Conservation (phyloP, 2,888 invertebrate species). For the Eupithecia abbreviata region DNA sequence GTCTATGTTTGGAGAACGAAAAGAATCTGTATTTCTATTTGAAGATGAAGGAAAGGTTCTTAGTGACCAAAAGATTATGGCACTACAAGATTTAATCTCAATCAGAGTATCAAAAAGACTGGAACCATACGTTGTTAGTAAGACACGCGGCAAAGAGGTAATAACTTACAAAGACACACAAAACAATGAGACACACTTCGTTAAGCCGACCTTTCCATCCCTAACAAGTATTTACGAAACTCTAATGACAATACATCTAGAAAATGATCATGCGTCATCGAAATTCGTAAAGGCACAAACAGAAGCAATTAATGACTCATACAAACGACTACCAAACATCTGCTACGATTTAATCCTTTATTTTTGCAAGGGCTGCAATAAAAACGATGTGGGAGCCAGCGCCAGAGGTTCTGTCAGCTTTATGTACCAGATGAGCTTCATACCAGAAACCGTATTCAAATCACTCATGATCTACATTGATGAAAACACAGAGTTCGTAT, state of each 20-base stretch:
- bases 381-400: not conserved
- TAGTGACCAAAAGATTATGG: not conserved
- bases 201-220: not conserved
- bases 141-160: not conserved
- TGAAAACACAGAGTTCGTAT: slow-evolving; percentile 14
- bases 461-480: slow-evolving; percentile 11
- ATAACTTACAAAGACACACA: not conserved
- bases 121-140: not conserved
- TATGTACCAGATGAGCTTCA: slow-evolving; percentile 9
- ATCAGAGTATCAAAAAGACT: not conserved
- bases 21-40: not conserved
- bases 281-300: not conserved
- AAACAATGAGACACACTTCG: not conserved
- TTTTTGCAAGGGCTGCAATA: slow-evolving; percentile 10
- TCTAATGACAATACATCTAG: slow-evolving; percentile 12
- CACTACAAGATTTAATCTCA: not conserved
- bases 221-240: slow-evolving; percentile 9
- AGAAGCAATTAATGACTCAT: not conserved
- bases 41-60: not conserved
- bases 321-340: slow-evolving; percentile 9
- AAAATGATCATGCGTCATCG: slow-evolving; percentile 5
- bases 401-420: slow-evolving; percentile 3
- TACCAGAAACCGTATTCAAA: not conserved
- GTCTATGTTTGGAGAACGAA: not conserved
- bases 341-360: slow-evolving; percentile 19